Conservation (phyloP, 1,140 invertebrate species). For the Hyposmocoma kahamanoa region DNA sequence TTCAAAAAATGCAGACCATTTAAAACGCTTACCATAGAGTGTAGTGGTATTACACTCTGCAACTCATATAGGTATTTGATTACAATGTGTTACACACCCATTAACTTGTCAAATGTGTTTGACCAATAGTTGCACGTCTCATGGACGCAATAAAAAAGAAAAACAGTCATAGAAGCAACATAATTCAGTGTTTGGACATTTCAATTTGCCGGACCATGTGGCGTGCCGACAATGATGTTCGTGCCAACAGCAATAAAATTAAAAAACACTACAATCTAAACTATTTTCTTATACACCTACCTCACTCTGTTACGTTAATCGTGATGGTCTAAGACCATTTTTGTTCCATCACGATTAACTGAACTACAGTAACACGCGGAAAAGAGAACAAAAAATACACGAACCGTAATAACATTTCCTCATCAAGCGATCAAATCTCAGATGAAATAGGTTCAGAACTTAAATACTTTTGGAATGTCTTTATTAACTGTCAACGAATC, state of each 20-base stretch:
- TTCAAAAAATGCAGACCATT: no score
- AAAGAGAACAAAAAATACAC: conserved; percentile 27
- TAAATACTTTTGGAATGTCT: conserved; percentile 65
- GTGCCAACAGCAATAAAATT: conserved; percentile 63
- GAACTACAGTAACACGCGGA: conserved; percentile 21
- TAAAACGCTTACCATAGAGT: no score
- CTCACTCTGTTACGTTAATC: conserved; percentile 23
- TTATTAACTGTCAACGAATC: conserved; percentile 69
- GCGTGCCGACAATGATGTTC: conserved; percentile 60
- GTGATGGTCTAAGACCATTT: conserved; percentile 27
- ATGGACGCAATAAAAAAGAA: conserved; percentile 40
- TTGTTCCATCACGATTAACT: conserved; percentile 23
- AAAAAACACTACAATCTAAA: conserved; percentile 32
- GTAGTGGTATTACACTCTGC: no score
- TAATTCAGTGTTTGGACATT: conserved; percentile 66
- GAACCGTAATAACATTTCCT: conserved; percentile 30
- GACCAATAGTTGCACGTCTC: conserved; percentile 18
- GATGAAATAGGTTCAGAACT: conserved; percentile 49
- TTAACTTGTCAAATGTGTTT: conserved; percentile 14
- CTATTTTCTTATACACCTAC: conserved; percentile 23
- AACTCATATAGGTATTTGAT: no score
- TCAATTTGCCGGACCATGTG: conserved; percentile 65
- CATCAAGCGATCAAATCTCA: conserved; percentile 41
- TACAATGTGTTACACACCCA: background rate
- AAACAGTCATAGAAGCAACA: conserved; percentile 46